Evolutionary conservation across 2,797 vertebrate species (phyloP), one percentile per base, ranked within the genome.

Genomic region (Oryzias dopingdopingensis): DNA sequence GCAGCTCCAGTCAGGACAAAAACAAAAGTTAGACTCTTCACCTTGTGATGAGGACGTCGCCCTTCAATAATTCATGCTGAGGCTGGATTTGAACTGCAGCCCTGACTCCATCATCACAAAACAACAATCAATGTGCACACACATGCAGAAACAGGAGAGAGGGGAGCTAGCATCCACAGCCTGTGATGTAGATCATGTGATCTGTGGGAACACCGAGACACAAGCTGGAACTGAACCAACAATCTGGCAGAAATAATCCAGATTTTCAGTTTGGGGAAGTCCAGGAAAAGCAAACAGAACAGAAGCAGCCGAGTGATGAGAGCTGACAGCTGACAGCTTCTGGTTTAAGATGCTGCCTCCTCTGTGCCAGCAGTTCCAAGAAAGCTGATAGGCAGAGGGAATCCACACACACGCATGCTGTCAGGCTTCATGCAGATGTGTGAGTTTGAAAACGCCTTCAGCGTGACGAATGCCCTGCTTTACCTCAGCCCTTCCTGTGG

Each of bases 401-500:
- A 5, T 45, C 10, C 37, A 65, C 48, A 54, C 52, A 64, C 46
- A 67, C 49, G 56, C 42, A 62, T 45, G 62, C 43, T 52, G 57
- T 26, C 24, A 56, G 59, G 49, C 65, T 74, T 70, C 83, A 84
- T 74, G 75, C 74, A 71, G 42, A 66, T 59, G 69, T 63, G 45
- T 65, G 51, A 48, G 14, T 58, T 14, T 1, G 22, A 60, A 5
- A 37, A 24, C 18, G 14, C 32, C 53, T 20, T 40, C 4, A 32
- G 29, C 4, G 52, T 4, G 53, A 57, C 40, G 37, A 55, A 56
- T 56, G 73, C 52, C 64, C 40, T 50, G 57, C 18, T 43, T 82
- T 91, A 92, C 90, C 90, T 92, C 76, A 79, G 81, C 69, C 65
- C 73, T 79, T 69, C 81, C 49, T 83, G 82, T 72, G 72, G 84